Evolutionary conservation across 1,140 invertebrate genomes (phyloP).

Genomic region (Meloidogyne floridensis): DNA sequence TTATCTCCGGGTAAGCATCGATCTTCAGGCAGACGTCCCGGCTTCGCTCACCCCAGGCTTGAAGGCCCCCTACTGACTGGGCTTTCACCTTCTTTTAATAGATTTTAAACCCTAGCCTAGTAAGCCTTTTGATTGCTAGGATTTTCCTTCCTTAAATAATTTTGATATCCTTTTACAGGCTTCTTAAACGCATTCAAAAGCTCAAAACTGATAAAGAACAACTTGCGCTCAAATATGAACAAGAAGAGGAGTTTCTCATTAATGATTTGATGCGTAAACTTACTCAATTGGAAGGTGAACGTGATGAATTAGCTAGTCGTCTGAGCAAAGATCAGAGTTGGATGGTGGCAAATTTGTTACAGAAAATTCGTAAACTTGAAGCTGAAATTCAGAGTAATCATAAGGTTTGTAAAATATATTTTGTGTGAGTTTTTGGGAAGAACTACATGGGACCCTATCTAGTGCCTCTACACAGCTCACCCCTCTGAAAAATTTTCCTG

Average conservation of each 20-base stretch:
- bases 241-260: constrained; percentile 44
- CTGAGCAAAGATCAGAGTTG: constrained; percentile 45
- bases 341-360: constrained; percentile 39
- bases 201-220: constrained; percentile 45
- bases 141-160: background rate
- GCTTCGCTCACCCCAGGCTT: no score
- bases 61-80: no score
- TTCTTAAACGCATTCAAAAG: constrained; percentile 42
- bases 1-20: no score
- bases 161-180: constrained; percentile 24
- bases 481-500: no score
- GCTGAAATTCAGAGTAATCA: constrained; percentile 47
- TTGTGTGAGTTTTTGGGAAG: no score
- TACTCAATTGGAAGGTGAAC: constrained; percentile 41
- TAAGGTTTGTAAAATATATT: constrained; percentile 10
- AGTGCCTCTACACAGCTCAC: no score
- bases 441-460: no score
- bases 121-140: no score
- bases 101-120: no score
- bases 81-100: no score
- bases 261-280: constrained; percentile 46
- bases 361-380: constrained; percentile 41
- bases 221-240: constrained; percentile 40
- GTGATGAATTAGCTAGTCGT: constrained; percentile 33
- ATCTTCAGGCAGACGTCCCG: no score